phyloP scores from a whole-genome alignment of 2,797 vertebrate species.

The Hozukius guyotensis region DNA sequence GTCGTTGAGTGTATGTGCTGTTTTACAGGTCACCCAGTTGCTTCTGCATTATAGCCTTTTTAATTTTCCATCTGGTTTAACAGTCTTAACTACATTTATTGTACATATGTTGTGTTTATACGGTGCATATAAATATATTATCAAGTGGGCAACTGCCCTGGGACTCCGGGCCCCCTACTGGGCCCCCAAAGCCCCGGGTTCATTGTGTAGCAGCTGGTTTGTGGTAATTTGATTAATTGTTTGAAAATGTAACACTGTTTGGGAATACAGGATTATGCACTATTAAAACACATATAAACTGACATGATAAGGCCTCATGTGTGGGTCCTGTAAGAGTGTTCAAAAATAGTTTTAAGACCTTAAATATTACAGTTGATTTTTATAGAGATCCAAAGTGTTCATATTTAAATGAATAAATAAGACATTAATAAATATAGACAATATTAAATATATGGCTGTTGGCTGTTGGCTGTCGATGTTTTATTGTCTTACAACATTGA shows the following conservation, averaged over 20 bases:
- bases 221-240: not conserved
- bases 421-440: not conserved
- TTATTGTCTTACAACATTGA: not conserved
- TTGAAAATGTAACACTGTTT: not conserved
- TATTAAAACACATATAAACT: not conserved
- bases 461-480: not conserved
- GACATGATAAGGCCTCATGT: not conserved
- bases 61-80: not conserved
- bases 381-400: not conserved
- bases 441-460: not conserved
- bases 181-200: not conserved
- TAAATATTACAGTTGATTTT: not conserved
- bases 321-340: not conserved
- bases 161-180: not conserved
- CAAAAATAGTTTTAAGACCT: not conserved
- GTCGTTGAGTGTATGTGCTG: not conserved
- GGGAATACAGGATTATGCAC: not conserved
- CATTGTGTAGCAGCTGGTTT: not conserved
- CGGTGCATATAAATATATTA: not conserved
- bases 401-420: not conserved
- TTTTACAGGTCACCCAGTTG: not conserved
- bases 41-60: slow-evolving; percentile 1
- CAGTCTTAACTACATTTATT: not conserved
- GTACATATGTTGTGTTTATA: not conserved
- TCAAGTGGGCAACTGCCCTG: not conserved